These are phyloP conservation scores for Lucilia sericata DNA, from an alignment of 1,140 invertebrate species.

Conservation along the genomic window DNA sequence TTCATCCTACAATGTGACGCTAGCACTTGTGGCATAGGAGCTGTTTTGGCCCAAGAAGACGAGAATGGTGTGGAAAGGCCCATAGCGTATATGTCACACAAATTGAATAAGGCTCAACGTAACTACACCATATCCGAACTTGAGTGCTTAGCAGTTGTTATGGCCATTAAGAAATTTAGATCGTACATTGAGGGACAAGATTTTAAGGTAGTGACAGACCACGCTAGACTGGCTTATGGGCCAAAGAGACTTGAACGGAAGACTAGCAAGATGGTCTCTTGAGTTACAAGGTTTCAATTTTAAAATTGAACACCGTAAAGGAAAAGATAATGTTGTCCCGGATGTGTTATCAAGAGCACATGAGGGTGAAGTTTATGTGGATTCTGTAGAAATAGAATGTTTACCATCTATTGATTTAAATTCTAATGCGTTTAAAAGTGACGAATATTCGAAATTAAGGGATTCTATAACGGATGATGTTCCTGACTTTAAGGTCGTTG, in stretches of 20 bases:
- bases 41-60: too few species aligned
- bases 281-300: background rate
- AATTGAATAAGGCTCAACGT: too few species aligned
- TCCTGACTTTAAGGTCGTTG: too few species aligned
- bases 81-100: too few species aligned
- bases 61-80: too few species aligned
- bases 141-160: constrained; percentile 68
- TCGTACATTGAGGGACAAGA: constrained; percentile 10
- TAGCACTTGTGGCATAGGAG: too few species aligned
- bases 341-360: constrained; percentile 57
- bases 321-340: constrained; percentile 59
- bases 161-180: constrained; percentile 63
- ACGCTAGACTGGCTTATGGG: constrained; percentile 47
- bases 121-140: constrained; percentile 43
- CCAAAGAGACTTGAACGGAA: too few species aligned
- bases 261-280: constrained; percentile 1
- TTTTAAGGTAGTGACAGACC: background rate
- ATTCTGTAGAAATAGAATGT: constrained; percentile 29
- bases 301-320: constrained; percentile 50
- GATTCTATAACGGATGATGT: background rate
- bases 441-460: constrained; percentile 41
- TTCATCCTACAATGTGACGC: background rate
- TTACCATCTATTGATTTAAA: constrained; percentile 37
- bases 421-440: constrained; percentile 31
- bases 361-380: background rate